phyloP scores from a whole-genome alignment of 1,140 invertebrate species.

The Ganaspis sp. region DNA sequence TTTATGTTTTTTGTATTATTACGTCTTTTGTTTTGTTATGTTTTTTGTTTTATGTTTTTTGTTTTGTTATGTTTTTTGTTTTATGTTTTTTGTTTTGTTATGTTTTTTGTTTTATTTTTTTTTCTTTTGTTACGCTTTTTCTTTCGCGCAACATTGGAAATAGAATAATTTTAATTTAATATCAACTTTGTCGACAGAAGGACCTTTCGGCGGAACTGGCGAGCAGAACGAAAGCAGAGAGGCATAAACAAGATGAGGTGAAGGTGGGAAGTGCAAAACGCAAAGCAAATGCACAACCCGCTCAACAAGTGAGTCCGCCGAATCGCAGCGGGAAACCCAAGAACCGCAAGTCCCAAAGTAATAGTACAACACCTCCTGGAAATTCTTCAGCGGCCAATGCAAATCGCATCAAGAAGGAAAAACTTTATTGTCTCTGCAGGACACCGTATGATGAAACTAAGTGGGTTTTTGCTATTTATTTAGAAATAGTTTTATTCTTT shows the following conservation, averaged over 20 bases:
- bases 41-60: no score
- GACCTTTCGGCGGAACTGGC: conserved; percentile 84
- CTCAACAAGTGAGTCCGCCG: conserved; percentile 74
- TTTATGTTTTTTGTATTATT: no score
- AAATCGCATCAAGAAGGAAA: conserved; percentile 83
- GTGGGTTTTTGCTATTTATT: conserved; percentile 74
- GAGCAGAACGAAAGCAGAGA: conserved; percentile 81
- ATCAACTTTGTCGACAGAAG: conserved; percentile 73
- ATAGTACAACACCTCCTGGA: conserved; percentile 62
- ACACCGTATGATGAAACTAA: conserved; percentile 96
- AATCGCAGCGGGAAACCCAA: conserved; percentile 68
- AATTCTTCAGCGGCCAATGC: conserved; percentile 61
- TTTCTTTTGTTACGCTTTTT: no score
- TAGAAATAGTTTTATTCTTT: conserved; percentile 39
- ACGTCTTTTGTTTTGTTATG: no score
- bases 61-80: no score
- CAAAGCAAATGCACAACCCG: conserved; percentile 76
- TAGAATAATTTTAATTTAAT: background rate
- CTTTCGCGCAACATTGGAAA: no score
- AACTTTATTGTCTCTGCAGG: conserved; percentile 94
- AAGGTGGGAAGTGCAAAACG: conserved; percentile 78
- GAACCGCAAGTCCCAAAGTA: conserved; percentile 63
- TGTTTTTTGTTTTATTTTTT: no score
- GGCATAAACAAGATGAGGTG: conserved; percentile 84
- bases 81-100: no score